Conservation (phyloP, 2,888 invertebrate genomes). For the Pecten maximus region DNA sequence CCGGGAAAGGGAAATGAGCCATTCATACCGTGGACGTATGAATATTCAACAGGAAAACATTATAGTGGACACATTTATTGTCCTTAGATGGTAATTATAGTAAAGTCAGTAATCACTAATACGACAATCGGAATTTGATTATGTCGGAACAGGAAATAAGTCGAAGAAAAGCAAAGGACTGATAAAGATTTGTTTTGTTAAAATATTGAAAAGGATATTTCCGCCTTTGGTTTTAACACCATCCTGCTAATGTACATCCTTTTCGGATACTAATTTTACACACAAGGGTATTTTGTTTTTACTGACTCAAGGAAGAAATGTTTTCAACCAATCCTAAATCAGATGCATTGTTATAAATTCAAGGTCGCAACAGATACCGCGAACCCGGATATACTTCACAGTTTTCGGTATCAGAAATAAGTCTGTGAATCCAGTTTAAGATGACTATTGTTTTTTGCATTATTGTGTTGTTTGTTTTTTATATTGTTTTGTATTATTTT, state of each 20-base stretch:
- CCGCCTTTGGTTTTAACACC: neutral
- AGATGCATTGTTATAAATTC: neutral
- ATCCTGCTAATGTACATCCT: neutral
- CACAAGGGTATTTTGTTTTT: neutral
- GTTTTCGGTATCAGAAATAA: neutral
- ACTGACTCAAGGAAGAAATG: neutral
- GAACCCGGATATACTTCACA: neutral
- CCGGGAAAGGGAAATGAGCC: neutral
- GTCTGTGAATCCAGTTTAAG: neutral
- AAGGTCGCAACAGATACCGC: neutral
- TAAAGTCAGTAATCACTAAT: neutral
- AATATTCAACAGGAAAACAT: conserved; percentile 15
- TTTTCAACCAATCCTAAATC: neutral
- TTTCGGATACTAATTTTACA: neutral
- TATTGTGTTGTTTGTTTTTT: neutral
- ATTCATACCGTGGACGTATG: neutral
- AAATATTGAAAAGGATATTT: neutral
- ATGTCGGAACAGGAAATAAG: neutral
- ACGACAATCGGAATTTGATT: neutral
- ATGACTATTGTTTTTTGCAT: too few relatives aligned
- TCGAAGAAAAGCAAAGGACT: neutral
- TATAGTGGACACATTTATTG: neutral
- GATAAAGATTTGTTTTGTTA: neutral
- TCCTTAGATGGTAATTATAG: neutral
- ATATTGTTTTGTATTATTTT: too few relatives aligned